phyloP scores from a whole-genome alignment of 2,113 vertebrate species.

The Sinocyclocheilus anshuiensis region DNA sequence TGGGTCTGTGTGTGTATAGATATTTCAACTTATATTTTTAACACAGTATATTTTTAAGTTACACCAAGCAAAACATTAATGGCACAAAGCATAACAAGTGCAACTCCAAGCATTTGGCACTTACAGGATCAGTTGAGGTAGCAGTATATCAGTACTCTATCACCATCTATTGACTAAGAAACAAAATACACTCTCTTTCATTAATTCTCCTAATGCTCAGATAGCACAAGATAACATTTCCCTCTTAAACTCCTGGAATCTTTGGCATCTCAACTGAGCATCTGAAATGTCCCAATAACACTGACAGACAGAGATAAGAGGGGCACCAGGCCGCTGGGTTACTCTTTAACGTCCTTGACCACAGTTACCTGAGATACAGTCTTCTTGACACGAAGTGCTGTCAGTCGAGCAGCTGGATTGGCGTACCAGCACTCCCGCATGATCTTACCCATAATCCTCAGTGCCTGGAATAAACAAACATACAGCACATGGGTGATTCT shows the following conservation, averaged over 20 bases:
- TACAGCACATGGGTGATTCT: not conserved
- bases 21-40: not conserved
- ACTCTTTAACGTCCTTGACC: constrained; percentile 77
- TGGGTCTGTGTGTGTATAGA: not conserved
- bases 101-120: constrained; percentile 75
- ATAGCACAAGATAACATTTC: not conserved
- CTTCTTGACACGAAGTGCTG: constrained; percentile 95
- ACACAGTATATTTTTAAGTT: not conserved
- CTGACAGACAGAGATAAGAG: not conserved
- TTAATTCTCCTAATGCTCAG: not conserved
- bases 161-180: not conserved
- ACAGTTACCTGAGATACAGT: constrained; percentile 86
- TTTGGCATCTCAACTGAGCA: constrained; percentile 66
- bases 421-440: constrained; percentile 96
- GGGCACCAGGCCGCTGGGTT: constrained; percentile 41
- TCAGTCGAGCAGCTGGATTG: constrained; percentile 88
- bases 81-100: constrained; percentile 68
- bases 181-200: not conserved
- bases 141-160: constrained; percentile 60
- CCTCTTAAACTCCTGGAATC: constrained; percentile 42
- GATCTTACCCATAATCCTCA: constrained; percentile 90
- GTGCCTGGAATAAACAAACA: constrained; percentile 74
- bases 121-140: constrained; percentile 74
- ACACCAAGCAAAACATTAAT: constrained; percentile 57
- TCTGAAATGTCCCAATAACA: constrained; percentile 5